Conservation (phyloP, 2,888 invertebrate species). For the Trichogramma evanescens region DNA sequence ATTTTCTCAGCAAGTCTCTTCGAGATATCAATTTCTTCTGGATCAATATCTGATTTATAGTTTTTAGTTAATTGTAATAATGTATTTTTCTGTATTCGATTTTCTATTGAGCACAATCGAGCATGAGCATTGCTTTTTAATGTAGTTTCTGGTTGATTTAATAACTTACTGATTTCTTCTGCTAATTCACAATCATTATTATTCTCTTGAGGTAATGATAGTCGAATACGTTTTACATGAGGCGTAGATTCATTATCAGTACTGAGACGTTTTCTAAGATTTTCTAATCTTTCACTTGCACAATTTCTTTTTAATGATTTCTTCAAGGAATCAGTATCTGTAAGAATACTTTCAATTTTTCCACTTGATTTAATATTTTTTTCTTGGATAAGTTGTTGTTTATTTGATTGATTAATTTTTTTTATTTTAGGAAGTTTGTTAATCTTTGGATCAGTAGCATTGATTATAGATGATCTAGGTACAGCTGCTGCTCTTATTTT, state of each 20-base stretch:
- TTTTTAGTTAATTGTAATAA: conserved; percentile 9
- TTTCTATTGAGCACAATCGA: conserved; percentile 15
- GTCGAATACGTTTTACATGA: background rate
- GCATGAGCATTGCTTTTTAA: conserved; percentile 5
- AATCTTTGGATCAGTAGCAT: background rate
- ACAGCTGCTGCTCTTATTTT: conserved; percentile 1
- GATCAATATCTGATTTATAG: background rate
- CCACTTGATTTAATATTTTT: background rate
- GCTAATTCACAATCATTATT: conserved; percentile 4
- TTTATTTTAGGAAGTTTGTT: conserved; percentile 9
- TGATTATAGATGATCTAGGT: background rate
- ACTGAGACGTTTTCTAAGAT: conserved; percentile 17
- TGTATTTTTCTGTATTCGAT: conserved; percentile 6
- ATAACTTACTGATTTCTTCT: background rate
- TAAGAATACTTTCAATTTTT: background rate
- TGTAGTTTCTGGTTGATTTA: conserved; percentile 3
- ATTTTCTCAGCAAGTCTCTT: conserved; percentile 12
- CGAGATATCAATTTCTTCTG: conserved; percentile 2
- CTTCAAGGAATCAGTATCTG: background rate
- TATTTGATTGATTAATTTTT: background rate
- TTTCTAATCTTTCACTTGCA: conserved; percentile 19
- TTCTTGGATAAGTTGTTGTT: background rate
- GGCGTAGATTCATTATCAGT: conserved; percentile 1
- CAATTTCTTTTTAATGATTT: conserved; percentile 6
- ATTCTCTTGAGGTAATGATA: background rate